phyloP scores from a whole-genome alignment of 37 sponge, comb jelly and placozoan species.

The Beroe ovata region DNA sequence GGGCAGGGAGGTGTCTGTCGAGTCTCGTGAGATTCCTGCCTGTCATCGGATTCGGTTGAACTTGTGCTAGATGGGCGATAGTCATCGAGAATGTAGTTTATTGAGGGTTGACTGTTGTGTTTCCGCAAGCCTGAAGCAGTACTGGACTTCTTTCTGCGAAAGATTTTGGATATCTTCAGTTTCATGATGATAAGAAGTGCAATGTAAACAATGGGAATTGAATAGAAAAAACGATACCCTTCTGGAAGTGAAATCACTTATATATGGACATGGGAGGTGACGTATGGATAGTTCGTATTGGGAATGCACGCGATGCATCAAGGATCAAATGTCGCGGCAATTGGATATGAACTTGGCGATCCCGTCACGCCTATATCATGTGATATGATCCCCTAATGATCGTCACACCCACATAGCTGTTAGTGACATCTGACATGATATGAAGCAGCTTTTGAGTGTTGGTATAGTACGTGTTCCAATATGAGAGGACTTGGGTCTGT shows the following conservation, averaged over 20 bases:
- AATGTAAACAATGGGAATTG: too few relatives aligned
- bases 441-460: too few relatives aligned
- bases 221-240: too few relatives aligned
- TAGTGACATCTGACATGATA: too few relatives aligned
- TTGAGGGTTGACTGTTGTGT: conserved; percentile 19
- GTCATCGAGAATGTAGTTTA: not conserved
- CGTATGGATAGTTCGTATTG: not conserved
- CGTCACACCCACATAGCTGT: too few relatives aligned
- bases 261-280: not conserved
- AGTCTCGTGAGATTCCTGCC: not conserved
- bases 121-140: conserved; percentile 8
- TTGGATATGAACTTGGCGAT: too few relatives aligned
- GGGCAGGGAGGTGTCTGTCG: too few relatives aligned
- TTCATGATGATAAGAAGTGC: conserved; percentile 20
- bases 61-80: not conserved
- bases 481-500: not conserved
- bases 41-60: not conserved
- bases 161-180: conserved; percentile 30
- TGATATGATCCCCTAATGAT: too few relatives aligned
- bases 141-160: conserved; percentile 54
- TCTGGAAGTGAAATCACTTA: too few relatives aligned
- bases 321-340: too few relatives aligned
- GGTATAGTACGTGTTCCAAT: not conserved
- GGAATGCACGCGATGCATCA: not conserved
- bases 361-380: too few relatives aligned